Percentiles rank a stretch among this genome's conserved stretches.
phyloP scores from a whole-genome alignment of 2,888 invertebrate species.

The Alloscopus bannaensis region DNA sequence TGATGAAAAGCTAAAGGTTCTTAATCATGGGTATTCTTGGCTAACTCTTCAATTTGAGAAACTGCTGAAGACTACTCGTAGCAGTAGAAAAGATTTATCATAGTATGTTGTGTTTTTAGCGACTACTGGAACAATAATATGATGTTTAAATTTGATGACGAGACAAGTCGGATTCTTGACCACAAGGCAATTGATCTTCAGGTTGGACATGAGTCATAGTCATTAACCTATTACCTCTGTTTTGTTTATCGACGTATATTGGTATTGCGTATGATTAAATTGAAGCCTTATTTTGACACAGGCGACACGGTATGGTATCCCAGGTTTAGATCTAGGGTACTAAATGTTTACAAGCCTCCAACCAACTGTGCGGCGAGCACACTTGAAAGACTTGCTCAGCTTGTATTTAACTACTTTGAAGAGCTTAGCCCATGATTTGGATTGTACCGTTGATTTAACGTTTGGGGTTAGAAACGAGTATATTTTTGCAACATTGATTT shows the following conservation, averaged over 20 bases:
- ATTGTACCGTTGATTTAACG: slow-evolving; percentile 14
- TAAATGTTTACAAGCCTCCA: slow-evolving; percentile 58
- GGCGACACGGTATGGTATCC: slow-evolving; percentile 31
- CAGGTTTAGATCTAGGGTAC: slow-evolving; percentile 51
- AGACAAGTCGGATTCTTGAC: background rate
- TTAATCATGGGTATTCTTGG: slow-evolving; percentile 56
- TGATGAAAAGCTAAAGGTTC: slow-evolving; percentile 21
- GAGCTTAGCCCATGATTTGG: background rate
- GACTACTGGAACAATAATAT: slow-evolving; percentile 23
- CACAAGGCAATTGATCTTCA: slow-evolving; percentile 5
- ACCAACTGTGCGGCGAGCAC: slow-evolving; percentile 26
- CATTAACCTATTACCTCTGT: too few relatives aligned
- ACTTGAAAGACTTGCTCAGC: slow-evolving; percentile 48
- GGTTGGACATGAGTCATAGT: too few relatives aligned
- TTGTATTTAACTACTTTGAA: slow-evolving; percentile 48
- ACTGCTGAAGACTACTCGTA: background rate
- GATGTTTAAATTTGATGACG: background rate
- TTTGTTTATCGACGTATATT: too few relatives aligned
- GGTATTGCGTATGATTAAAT: too few relatives aligned
- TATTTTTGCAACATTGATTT: too few relatives aligned
- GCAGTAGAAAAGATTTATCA: background rate
- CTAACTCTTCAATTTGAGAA: background rate
- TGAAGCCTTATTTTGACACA: too few relatives aligned
- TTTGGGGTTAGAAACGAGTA: slow-evolving; percentile 23
- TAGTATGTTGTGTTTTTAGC: slow-evolving; percentile 1